Conservation (phyloP, 2,888 invertebrate species). For the Glaucopsyche alexis region DNA sequence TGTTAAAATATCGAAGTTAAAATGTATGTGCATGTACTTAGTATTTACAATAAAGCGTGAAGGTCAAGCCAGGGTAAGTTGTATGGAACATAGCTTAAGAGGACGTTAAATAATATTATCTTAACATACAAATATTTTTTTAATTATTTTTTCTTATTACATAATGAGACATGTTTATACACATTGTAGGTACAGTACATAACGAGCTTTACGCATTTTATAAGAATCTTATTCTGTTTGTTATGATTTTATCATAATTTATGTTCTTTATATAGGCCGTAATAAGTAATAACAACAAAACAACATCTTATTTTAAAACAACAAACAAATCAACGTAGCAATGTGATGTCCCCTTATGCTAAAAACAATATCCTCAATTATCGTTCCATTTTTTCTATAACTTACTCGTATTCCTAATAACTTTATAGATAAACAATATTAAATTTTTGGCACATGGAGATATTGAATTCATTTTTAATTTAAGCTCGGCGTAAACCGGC, state of each 20-base stretch:
- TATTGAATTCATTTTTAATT: background rate
- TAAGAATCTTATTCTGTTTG: background rate
- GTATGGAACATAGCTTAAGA: constrained; percentile 1
- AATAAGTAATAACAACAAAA: background rate
- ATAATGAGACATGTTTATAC: constrained; percentile 7
- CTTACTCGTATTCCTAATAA: background rate
- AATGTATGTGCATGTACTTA: constrained; percentile 62
- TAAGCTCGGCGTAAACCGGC: background rate
- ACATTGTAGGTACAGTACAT: background rate
- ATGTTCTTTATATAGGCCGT: background rate
- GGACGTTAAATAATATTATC: constrained; percentile 9
- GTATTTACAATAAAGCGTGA: constrained; percentile 73
- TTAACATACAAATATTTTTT: constrained; percentile 1
- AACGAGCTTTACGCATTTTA: background rate
- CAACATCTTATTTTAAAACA: no score
- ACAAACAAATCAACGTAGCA: background rate
- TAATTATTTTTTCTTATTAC: background rate
- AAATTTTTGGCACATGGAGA: background rate
- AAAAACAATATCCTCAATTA: background rate
- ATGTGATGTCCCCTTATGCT: background rate
- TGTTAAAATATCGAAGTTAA: constrained; percentile 45
- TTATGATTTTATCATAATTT: background rate
- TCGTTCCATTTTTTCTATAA: background rate
- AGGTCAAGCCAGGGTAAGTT: constrained; percentile 59
- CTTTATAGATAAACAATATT: background rate